Evolutionary conservation across 2,113 vertebrate species (phyloP).

Genomic region (Ptilorrhoa leucosticta): DNA sequence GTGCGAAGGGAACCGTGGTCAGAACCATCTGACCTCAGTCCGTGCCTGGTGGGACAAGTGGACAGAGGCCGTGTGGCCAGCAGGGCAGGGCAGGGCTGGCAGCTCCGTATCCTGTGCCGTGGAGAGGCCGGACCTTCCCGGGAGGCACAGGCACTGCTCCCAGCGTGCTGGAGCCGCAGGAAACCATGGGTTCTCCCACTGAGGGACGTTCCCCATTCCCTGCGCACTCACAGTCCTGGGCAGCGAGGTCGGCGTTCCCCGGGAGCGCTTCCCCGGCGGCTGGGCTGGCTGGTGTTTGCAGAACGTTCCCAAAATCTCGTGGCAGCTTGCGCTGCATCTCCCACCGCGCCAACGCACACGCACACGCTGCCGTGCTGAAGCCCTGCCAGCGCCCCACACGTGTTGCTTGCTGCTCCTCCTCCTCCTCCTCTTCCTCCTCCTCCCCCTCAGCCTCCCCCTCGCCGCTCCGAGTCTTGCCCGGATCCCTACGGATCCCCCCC

Average conservation of each 20-base stretch:
- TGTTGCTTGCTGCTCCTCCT: neutral
- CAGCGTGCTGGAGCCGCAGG: accelerated
- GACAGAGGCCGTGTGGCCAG: neutral
- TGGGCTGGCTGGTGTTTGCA: neutral
- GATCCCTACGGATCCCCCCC: neutral
- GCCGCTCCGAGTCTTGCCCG: accelerated
- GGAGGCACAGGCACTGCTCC: accelerated
- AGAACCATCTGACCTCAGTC: neutral
- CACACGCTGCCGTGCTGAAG: neutral
- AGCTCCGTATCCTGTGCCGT: accelerated
- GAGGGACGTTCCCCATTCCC: no score
- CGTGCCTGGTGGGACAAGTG: neutral
- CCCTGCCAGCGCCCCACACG: slow-evolving; percentile 7
- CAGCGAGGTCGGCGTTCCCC: neutral
- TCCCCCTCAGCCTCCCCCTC: neutral
- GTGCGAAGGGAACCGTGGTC: neutral
- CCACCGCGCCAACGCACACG: neutral
- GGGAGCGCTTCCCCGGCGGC: neutral
- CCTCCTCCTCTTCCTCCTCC: neutral
- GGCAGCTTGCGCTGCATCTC: neutral
- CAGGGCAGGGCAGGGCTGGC: neutral
- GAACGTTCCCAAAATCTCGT: neutral
- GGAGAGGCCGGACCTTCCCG: accelerated
- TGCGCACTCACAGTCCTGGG: neutral
- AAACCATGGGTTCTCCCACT: accelerated